Evolutionary conservation across 2,888 invertebrate species (phyloP).

Genomic region (Ditula angustiorana): DNA sequence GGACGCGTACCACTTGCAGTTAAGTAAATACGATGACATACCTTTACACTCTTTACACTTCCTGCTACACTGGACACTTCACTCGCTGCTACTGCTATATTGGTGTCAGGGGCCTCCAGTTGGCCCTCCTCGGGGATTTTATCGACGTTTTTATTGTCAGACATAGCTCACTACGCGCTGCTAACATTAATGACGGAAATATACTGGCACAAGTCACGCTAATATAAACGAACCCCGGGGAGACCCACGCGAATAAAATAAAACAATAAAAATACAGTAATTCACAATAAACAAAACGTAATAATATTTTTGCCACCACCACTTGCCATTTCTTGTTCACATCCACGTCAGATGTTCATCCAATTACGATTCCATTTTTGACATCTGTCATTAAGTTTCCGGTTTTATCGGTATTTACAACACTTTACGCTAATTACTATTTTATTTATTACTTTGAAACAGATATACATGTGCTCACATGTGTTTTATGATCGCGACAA

Average conservation of each 20-base stretch:
- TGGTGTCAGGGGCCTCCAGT: slow-evolving; percentile 61
- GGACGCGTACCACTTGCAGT: slow-evolving; percentile 15
- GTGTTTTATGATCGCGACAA: too few relatives aligned
- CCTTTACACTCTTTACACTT: slow-evolving; percentile 73
- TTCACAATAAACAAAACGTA: slow-evolving; percentile 56
- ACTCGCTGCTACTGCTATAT: slow-evolving; percentile 67
- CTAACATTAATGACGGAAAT: slow-evolving; percentile 69
- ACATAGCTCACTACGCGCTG: slow-evolving; percentile 69
- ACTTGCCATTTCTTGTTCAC: slow-evolving; percentile 57
- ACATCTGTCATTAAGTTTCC: slow-evolving; percentile 10
- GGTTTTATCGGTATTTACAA: background rate
- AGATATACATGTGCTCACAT: too few relatives aligned
- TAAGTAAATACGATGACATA: slow-evolving; percentile 46
- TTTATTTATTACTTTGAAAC: too few relatives aligned
- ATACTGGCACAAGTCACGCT: slow-evolving; percentile 44
- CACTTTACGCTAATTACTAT: too few relatives aligned
- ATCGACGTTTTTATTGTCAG: slow-evolving; percentile 75
- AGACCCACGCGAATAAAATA: slow-evolving; percentile 25
- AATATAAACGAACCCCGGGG: slow-evolving; percentile 30
- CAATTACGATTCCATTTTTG: slow-evolving; percentile 11
- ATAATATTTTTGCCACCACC: slow-evolving; percentile 67
- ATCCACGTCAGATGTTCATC: slow-evolving; percentile 47
- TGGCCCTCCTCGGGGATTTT: slow-evolving; percentile 67
- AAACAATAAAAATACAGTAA: slow-evolving; percentile 40
- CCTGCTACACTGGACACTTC: slow-evolving; percentile 69